phyloP scores from a whole-genome alignment of 2,888 invertebrate genomes.

The Temnothorax unifasciatus region DNA sequence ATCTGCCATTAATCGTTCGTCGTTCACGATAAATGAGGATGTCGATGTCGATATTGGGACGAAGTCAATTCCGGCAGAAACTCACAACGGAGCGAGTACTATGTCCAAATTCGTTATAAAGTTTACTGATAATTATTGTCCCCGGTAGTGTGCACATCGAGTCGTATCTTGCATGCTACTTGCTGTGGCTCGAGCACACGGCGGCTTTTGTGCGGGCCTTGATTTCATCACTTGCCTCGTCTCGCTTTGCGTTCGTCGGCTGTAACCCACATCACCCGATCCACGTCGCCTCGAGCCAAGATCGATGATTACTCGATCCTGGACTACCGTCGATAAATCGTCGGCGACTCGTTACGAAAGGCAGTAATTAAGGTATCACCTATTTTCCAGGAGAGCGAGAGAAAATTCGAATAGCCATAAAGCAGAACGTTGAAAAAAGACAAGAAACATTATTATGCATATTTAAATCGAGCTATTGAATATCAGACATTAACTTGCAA shows the following conservation, averaged over 20 bases:
- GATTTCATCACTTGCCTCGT: constrained; percentile 39
- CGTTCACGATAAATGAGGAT: constrained; percentile 22
- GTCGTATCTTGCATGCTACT: constrained; percentile 39
- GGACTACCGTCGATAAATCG: constrained; percentile 39
- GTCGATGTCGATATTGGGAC: constrained; percentile 29
- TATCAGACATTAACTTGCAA: neutral
- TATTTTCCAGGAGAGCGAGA: constrained; percentile 31
- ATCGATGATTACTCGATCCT: constrained; percentile 40
- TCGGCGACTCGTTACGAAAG: neutral
- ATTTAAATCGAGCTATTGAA: neutral
- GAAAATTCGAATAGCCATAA: neutral
- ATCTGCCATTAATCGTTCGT: constrained; percentile 36
- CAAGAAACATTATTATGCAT: neutral
- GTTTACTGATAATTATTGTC: constrained; percentile 69
- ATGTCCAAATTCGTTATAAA: constrained; percentile 62
- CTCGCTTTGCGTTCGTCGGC: constrained; percentile 42
- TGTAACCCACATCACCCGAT: constrained; percentile 54
- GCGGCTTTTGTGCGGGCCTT: constrained; percentile 47
- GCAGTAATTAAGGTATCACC: constrained; percentile 30
- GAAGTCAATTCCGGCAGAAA: constrained; percentile 6
- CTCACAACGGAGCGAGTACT: constrained; percentile 29
- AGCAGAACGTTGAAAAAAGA: neutral
- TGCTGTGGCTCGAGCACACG: constrained; percentile 21
- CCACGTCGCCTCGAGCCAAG: constrained; percentile 48
- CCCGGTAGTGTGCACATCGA: constrained; percentile 41